These are phyloP conservation scores for Hydropotes inermis DNA, from an alignment of 2,113 vertebrate species.

Conservation along the genomic window DNA sequence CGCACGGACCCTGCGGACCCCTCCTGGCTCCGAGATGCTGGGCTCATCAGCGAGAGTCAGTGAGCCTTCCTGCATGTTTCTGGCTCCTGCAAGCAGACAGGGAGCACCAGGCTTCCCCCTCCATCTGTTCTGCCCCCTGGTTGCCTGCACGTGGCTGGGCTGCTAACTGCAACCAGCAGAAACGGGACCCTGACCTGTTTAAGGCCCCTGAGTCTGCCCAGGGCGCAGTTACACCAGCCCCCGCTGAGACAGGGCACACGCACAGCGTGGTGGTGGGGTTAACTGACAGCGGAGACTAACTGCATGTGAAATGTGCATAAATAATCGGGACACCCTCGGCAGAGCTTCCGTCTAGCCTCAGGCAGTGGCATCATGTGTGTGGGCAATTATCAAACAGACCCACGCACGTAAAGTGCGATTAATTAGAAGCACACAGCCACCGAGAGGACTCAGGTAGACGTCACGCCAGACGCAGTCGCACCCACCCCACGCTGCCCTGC, in stretches of 20 bases:
- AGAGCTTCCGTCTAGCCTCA: conserved; percentile 8
- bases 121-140: background rate
- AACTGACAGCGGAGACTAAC: conserved; percentile 9
- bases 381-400: background rate
- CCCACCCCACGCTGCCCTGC: rapidly evolving
- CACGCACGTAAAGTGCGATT: background rate
- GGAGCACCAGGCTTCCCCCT: rapidly evolving
- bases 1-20: background rate
- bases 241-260: background rate
- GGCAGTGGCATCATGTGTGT: background rate
- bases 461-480: background rate
- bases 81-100: background rate
- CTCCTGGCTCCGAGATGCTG: background rate
- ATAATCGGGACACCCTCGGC: conserved; percentile 24
- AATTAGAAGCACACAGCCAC: background rate
- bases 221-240: background rate
- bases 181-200: background rate
- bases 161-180: background rate
- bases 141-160: rapidly evolving
- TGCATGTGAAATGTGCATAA: conserved; percentile 1
- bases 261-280: background rate
- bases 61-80: background rate
- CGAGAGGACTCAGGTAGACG: background rate
- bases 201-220: background rate
- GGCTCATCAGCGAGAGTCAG: background rate